These are phyloP conservation scores for Corythornis cristatus DNA, from an alignment of 2,113 vertebrate species.

Conservation along the genomic window DNA sequence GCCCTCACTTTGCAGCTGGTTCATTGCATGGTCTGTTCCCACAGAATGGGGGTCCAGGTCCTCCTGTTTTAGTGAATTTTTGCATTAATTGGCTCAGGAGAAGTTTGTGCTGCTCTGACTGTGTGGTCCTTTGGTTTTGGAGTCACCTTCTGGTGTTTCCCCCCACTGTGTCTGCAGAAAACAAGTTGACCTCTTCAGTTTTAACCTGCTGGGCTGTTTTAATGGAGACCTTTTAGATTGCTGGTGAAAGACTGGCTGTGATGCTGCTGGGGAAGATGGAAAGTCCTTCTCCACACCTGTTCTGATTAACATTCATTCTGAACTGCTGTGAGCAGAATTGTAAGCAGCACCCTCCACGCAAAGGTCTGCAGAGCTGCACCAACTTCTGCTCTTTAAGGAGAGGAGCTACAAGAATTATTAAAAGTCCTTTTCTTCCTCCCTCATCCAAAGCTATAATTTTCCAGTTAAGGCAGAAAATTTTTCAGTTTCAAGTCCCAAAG, in stretches of 20 bases:
- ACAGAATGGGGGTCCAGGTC: not conserved
- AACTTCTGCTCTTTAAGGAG: not conserved
- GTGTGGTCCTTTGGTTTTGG: not conserved
- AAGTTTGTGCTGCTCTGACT: too few relatives aligned
- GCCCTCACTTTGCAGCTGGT: too few relatives aligned
- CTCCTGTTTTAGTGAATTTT: not conserved
- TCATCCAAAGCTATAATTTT: not conserved
- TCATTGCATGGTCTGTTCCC: fast-evolving
- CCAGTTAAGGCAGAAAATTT: not conserved
- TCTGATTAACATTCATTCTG: not conserved
- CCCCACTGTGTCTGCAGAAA: not conserved
- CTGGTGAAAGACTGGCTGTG: not conserved
- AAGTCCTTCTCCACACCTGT: not conserved
- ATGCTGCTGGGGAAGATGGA: not conserved
- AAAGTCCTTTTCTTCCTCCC: not conserved
- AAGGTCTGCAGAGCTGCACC: not conserved
- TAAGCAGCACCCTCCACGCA: not conserved
- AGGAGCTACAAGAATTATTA: not conserved
- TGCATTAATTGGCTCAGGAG: not conserved
- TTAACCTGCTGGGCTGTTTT: not conserved
- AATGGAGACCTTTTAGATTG: not conserved
- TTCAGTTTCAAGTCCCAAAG: not conserved
- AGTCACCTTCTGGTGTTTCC: not conserved
- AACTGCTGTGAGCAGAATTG: not conserved
- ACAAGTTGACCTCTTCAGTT: not conserved